Evolutionary conservation across 2,888 invertebrate species (phyloP), one percentile per base, ranked within the genome.

Genomic region (Drosophila conformis): DNA sequence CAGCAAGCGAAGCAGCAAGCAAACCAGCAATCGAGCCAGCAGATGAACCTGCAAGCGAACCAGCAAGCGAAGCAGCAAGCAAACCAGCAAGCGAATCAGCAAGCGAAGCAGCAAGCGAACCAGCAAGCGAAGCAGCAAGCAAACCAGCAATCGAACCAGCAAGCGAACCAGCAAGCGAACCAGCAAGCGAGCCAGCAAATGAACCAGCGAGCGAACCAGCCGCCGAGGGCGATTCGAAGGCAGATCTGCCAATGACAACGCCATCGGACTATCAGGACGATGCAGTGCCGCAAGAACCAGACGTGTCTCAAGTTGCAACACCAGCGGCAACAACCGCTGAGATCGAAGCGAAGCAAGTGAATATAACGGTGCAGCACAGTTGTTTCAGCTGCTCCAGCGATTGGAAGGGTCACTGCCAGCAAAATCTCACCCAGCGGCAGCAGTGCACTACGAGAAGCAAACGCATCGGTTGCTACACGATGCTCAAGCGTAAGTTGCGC

Each of bases 381-480:
- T 86, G 83, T 35, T 79, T 56, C 31, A 74, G 46, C 40, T 80
- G 78, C 62, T 58, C 61, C 54, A 64, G 75, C 38, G 35, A 67
- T 13, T 52, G 40, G 18, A 79, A 62, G 27, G 70, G 59, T 0
- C 69, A 53, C 46, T 82, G 81, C 8, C 21, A 42, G 8, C 59
- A 5, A 2, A 57, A 72, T 36, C 72, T 75, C 7, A 60, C 33
- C 18, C 49, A 21, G 15, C 57, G 49, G 1, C 77, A 36, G 13
- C 38, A 6, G 33, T 67, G 63, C 25, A 72, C 69, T 4, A 53
- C 25, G 7, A 57, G 36, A 2, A 56, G 31, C 8, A 67, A 61
- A 31, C 59, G 58, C 2, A 68, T 58, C 60, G 91, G 91, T 7
- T 91, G 91, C 60, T 90, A 80, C 49, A 89, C 90, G 2, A 64